Conservation (phyloP, 2,113 vertebrate species). For the Coregonus clupeaformis region DNA sequence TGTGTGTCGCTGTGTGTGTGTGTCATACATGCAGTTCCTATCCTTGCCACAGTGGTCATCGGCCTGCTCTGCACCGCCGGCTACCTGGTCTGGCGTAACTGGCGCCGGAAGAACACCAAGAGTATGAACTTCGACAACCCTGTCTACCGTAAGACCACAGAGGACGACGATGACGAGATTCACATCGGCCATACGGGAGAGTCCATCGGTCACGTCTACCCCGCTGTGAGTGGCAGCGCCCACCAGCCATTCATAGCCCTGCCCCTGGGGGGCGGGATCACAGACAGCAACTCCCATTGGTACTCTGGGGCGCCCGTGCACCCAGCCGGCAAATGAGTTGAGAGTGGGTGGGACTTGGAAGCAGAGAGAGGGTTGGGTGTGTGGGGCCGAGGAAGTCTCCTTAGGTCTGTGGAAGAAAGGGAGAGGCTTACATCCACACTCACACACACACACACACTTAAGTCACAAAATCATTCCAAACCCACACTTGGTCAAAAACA, state of each 20-base stretch:
- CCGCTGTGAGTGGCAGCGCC: conserved; percentile 87
- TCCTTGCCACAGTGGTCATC: conserved; percentile 87
- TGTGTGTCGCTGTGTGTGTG: conserved; percentile 67
- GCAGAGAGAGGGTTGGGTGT: neutral
- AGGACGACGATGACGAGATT: conserved; percentile 94
- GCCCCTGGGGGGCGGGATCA: conserved; percentile 70
- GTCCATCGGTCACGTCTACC: conserved; percentile 92
- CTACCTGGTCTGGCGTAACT: conserved; percentile 98
- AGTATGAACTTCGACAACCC: conserved; percentile 99
- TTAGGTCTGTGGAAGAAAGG: conserved; percentile 12
- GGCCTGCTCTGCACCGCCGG: conserved; percentile 88
- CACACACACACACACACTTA: conserved; percentile 29
- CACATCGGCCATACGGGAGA: conserved; percentile 92
- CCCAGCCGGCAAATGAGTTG: conserved; percentile 69
- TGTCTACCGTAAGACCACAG: conserved; percentile 96
- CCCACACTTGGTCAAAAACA: neutral
- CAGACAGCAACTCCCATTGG: conserved; percentile 78
- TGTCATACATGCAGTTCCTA: conserved; percentile 77
- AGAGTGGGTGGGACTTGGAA: neutral
- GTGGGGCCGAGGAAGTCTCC: conserved; percentile 23
- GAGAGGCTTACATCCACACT: conserved; percentile 31
- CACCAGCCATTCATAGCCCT: conserved; percentile 75
- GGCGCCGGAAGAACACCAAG: conserved; percentile 97
- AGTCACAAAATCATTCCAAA: neutral
- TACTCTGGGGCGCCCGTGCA: conserved; percentile 75